A percentile compares a stretch with the other conserved stretches of the same genome.
These are phyloP conservation scores for Zenarchopterus dispar DNA, from an alignment of 2,797 vertebrate genomes.

Conservation along the genomic window DNA sequence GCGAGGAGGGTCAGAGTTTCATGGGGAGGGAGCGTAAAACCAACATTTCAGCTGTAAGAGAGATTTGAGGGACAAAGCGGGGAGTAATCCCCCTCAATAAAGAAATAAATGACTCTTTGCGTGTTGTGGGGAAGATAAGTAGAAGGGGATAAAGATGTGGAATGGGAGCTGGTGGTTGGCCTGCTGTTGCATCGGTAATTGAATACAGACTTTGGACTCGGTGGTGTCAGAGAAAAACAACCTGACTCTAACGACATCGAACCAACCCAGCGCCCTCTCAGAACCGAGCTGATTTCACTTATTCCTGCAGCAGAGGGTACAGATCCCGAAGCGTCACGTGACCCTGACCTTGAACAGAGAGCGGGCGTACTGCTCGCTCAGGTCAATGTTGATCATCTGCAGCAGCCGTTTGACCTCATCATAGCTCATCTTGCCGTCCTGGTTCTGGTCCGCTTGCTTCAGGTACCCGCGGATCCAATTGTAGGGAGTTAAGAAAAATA, in stretches of 20 bases:
- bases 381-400: conserved; percentile 94
- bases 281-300: neutral
- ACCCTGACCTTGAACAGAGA: conserved; percentile 89
- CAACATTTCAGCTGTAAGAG: conserved; percentile 35
- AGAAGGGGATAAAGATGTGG: conserved; percentile 17
- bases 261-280: neutral
- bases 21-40: conserved; percentile 37
- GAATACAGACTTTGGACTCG: conserved; percentile 51
- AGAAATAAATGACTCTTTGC: conserved; percentile 47
- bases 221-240: conserved; percentile 32
- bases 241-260: conserved; percentile 3
- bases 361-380: conserved; percentile 90
- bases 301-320: neutral
- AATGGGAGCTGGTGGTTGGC: conserved; percentile 13
- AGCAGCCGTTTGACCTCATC: conserved; percentile 92
- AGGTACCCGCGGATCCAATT: conserved; percentile 94
- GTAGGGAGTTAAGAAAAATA: conserved; percentile 77
- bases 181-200: conserved; percentile 47
- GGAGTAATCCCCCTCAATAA: conserved; percentile 43
- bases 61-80: conserved; percentile 40
- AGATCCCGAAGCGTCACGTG: conserved; percentile 9
- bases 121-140: conserved; percentile 40
- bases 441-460: conserved; percentile 89
- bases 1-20: conserved; percentile 15
- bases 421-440: conserved; percentile 95